Base-by-base conservation (phyloP, 2,888 invertebrate species). In the Eledone cirrhosa region DNA sequence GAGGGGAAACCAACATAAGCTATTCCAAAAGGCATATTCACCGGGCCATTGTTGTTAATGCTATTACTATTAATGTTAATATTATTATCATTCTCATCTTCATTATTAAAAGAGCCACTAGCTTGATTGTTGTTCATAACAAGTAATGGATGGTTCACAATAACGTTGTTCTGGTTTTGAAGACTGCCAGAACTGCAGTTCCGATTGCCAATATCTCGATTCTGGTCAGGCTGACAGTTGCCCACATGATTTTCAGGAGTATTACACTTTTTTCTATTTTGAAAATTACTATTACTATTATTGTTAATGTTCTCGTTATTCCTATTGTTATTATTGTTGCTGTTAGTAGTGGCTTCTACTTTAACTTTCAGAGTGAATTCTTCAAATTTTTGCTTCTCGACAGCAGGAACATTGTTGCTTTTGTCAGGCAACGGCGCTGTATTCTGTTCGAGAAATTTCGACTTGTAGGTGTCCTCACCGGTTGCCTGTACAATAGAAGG, bases 1-100 rank as follows among this genome's bases (percentile, higher is more conserved):
- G 80, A 77, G 14, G 83, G 81, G 65, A 85, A 82, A 29, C 85
- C 84, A 19, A 83, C 77, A 77, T 84, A 85, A 8, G 83, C 82
- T 65, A 85, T 80, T 8, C 83, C 84, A 53, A 83, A 79, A 47
- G 80, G 82, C 78, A 82, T 78, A 8, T 80, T 78, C 76, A 27
- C 77, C 47, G 31, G 53, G n/a, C 22, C 77, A 78, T 41, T 80
- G 79, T 16, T 78, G n/a, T 59, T 48, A 48, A 48, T 65, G 29
- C 24, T 65, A 67, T 24, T 67, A 29, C 31, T 67, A 13, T 63
- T 65, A 2, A n/a, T n/a, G n/a, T n/a, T n/a, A n/a, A 41, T 11
- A 41, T 41, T 41, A 41, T 41, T 11, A 41, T 41, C 41, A 41
- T 41, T 41, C 11, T 41, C 41, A 8, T 41, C 41, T 41, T 41